Evolutionary conservation across 1,140 invertebrate genomes (phyloP), one percentile per base, ranked within the genome.

Genomic region (Aricia agestis): DNA sequence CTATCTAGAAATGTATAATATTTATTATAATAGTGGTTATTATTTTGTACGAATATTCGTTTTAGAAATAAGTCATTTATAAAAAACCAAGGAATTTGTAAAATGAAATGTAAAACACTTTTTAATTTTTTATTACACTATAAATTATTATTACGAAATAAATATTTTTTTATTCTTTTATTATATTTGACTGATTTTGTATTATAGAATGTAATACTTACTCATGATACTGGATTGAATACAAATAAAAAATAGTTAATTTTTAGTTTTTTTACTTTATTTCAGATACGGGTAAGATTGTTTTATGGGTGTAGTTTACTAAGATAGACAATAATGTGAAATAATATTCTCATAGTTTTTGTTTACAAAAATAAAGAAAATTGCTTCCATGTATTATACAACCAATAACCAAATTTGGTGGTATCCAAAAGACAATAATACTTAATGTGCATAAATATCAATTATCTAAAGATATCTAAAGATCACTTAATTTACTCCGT

Each of bases 401-500:
- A n/a, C n/a, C n/a, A n/a, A n/a, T 6, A 45, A 45, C 32, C 18
- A 7, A 15, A 58, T 17, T 31, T 15, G 15, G 45, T 59, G 25
- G 19, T 57, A 57, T 69, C 18, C 25, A 58, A 58, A 69, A 31
- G 67, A 31, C 18, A 19, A 58, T 68, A 32, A 19, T 19, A n/a
- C n/a, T n/a, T n/a, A 69, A 36, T 58, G 68, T 69, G 68, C 57
- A 17, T 61, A 69, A 61, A 58, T 57, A 68, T 68, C 11, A 4
- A 52, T 52, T 52, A 13, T 52, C 45, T 52, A 52, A 52, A 52
- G 45, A 63, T 65, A 70, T 25, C 69, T 66, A 70, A 68, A 63
- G 59, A 19, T 59, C 15, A 36, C 67, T 72, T 72, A 72, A 15
- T 42, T 68, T 73, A 74, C 73, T 73, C 71, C 74, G 66, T 78